Percentiles rank a stretch among this genome's conserved stretches.
These are phyloP conservation scores for Gibbula magus DNA, from an alignment of 2,888 invertebrate genomes.

Conservation along the genomic window DNA sequence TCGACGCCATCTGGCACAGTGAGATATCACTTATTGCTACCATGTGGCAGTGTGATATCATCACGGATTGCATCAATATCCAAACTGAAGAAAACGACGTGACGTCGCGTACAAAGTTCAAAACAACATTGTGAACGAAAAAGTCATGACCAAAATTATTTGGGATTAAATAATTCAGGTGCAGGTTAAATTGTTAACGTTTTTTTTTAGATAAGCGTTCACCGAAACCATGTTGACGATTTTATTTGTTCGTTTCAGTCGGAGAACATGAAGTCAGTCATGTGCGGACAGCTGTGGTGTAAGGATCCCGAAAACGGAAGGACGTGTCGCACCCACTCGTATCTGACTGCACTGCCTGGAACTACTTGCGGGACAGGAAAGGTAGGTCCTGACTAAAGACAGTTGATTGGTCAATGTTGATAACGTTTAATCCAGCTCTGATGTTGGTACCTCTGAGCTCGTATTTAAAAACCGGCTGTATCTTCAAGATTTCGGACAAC, in stretches of 20 bases:
- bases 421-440: too few relatives aligned
- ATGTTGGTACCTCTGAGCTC: too few relatives aligned
- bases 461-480: not conserved
- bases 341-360: constrained; percentile 59
- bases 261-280: constrained; percentile 35
- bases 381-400: constrained; percentile 43
- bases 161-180: too few relatives aligned
- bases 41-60: too few relatives aligned
- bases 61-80: too few relatives aligned
- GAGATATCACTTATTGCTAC: too few relatives aligned
- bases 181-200: not conserved
- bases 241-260: constrained; percentile 37
- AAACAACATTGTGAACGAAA: too few relatives aligned
- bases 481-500: not conserved
- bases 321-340: constrained; percentile 54
- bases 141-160: too few relatives aligned
- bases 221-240: not conserved
- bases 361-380: constrained; percentile 51
- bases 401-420: too few relatives aligned
- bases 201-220: not conserved
- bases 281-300: constrained; percentile 62
- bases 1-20: too few relatives aligned
- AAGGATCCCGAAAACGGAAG: constrained; percentile 45
- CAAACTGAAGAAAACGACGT: too few relatives aligned
- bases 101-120: too few relatives aligned